A percentile compares a stretch with the other conserved stretches of the same genome.
These are phyloP conservation scores for Acleris literana DNA, from an alignment of 2,888 invertebrate genomes.

Conservation along the genomic window DNA sequence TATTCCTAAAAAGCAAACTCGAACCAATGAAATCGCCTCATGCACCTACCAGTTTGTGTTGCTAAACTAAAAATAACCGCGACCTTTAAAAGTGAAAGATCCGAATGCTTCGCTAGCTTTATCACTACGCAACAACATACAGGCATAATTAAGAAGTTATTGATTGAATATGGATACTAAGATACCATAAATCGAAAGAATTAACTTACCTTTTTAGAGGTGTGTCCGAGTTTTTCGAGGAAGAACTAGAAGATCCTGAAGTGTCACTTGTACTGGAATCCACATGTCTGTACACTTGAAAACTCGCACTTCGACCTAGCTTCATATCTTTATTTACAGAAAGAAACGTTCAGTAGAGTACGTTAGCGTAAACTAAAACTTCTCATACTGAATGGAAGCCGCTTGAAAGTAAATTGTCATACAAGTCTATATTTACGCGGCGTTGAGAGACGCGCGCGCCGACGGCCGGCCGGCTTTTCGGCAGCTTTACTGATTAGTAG, in stretches of 20 bases:
- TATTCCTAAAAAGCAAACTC: background rate
- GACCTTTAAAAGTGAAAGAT: constrained; percentile 26
- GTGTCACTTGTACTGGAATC: constrained; percentile 66
- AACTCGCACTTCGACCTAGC: constrained; percentile 62
- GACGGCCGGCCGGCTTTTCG: constrained; percentile 43
- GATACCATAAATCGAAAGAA: background rate
- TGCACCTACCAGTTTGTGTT: constrained; percentile 20
- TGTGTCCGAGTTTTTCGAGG: constrained; percentile 62
- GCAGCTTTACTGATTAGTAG: constrained; percentile 56
- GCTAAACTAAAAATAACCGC: constrained; percentile 26
- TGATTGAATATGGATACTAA: background rate
- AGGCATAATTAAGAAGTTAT: background rate
- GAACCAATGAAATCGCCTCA: background rate
- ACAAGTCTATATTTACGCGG: constrained; percentile 69
- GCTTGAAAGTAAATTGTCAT: constrained; percentile 65
- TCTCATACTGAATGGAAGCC: constrained; percentile 44
- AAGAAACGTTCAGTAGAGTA: constrained; percentile 29
- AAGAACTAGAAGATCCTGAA: constrained; percentile 63
- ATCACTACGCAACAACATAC: background rate
- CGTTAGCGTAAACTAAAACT: constrained; percentile 50
- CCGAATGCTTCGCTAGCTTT: background rate
- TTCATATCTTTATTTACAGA: constrained; percentile 27
- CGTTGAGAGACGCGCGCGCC: constrained; percentile 50
- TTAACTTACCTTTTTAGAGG: constrained; percentile 68
- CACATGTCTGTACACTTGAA: constrained; percentile 57